Evolutionary conservation across 2,797 vertebrate genomes (phyloP).

Genomic region (Okamejei kenojei): DNA sequence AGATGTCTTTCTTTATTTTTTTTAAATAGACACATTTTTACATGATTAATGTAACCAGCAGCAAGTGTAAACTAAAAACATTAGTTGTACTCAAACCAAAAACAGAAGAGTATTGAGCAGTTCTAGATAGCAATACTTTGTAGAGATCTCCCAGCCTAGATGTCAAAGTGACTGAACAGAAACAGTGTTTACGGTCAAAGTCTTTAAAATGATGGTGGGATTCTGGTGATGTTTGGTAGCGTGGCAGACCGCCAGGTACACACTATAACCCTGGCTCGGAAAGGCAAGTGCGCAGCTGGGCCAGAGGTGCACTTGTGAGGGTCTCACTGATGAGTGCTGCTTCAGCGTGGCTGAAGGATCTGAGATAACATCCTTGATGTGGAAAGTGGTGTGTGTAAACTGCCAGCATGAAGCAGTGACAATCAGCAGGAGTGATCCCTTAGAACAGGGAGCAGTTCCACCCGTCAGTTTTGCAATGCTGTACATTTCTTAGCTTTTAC

Average conservation of each 20-base stretch:
- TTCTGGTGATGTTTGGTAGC: neutral
- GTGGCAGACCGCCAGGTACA: neutral
- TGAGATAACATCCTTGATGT: neutral
- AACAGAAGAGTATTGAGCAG: neutral
- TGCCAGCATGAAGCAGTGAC: neutral
- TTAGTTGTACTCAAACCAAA: slow-evolving; percentile 14
- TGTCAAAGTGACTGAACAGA: neutral
- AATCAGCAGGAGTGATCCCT: neutral
- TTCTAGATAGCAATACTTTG: neutral
- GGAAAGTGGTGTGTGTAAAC: neutral
- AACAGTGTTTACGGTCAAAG: neutral
- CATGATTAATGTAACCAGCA: slow-evolving; percentile 23
- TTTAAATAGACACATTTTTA: slow-evolving; percentile 16
- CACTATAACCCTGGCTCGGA: neutral
- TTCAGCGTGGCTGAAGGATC: neutral
- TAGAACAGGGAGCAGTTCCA: neutral
- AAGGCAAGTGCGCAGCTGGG: neutral
- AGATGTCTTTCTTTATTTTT: neutral
- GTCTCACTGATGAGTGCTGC: neutral
- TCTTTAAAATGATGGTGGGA: neutral
- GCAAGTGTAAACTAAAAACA: slow-evolving; percentile 25
- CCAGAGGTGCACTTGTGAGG: neutral
- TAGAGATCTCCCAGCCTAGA: neutral
- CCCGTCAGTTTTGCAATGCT: neutral
- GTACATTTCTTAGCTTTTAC: neutral